Conservation (phyloP, 2,888 invertebrate species). For the Siphlonurus alternatus region DNA sequence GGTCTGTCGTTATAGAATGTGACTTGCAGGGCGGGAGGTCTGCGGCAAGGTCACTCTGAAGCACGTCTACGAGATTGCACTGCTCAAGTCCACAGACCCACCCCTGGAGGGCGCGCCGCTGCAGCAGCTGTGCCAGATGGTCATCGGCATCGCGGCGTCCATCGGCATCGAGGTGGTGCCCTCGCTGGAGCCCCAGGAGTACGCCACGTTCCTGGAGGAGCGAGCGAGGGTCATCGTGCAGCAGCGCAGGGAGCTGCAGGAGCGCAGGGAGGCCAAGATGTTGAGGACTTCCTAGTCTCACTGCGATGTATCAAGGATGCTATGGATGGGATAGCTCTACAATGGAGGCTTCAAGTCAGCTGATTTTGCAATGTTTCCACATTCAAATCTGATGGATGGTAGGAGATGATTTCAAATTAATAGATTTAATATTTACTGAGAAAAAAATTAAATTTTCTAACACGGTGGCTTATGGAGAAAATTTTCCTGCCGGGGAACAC, state of each 20-base stretch:
- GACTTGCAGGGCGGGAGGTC: conserved; percentile 48
- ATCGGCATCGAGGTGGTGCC: conserved; percentile 75
- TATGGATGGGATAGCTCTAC: too few relatives aligned
- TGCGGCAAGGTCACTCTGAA: conserved; percentile 84
- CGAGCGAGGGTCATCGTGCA: conserved; percentile 49
- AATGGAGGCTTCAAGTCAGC: too few relatives aligned
- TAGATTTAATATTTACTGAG: too few relatives aligned
- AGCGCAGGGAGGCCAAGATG: conserved; percentile 79
- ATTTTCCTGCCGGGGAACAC: too few relatives aligned
- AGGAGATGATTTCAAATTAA: too few relatives aligned
- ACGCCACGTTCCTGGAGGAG: conserved; percentile 62
- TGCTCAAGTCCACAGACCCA: conserved; percentile 84
- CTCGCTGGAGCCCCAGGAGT: conserved; percentile 60
- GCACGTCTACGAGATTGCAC: conserved; percentile 95
- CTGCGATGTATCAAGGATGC: too few relatives aligned
- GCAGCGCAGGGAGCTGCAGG: conserved; percentile 59
- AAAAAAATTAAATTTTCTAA: too few relatives aligned
- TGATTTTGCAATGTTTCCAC: too few relatives aligned
- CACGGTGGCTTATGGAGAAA: too few relatives aligned
- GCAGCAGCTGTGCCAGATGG: conserved; percentile 58
- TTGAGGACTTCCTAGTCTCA: conserved; percentile 49
- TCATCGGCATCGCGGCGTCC: conserved; percentile 59
- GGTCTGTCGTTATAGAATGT: too few relatives aligned
- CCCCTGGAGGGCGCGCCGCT: conserved; percentile 41
- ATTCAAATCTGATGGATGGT: too few relatives aligned